These are phyloP conservation scores for Philaethria dido DNA, from an alignment of 2,888 invertebrate genomes.

Conservation along the genomic window DNA sequence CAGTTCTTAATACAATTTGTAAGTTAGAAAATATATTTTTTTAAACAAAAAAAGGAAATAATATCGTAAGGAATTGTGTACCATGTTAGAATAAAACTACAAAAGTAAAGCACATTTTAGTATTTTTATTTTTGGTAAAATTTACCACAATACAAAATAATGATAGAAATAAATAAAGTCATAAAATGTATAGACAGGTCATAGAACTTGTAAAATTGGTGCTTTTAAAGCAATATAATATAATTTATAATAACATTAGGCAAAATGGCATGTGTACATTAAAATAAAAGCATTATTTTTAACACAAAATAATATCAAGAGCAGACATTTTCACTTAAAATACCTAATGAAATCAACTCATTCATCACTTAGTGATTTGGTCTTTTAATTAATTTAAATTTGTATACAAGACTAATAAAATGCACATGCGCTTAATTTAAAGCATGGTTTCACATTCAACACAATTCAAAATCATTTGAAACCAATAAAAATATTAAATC, in stretches of 20 bases:
- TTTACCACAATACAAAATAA: slow-evolving; percentile 84
- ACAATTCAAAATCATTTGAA: slow-evolving; percentile 54
- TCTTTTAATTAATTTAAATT: slow-evolving; percentile 57
- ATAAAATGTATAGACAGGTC: slow-evolving; percentile 83
- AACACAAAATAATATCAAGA: slow-evolving; percentile 82
- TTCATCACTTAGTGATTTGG: slow-evolving; percentile 82
- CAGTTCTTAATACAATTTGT: not conserved
- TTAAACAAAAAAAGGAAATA: not conserved
- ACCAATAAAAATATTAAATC: slow-evolving; percentile 39
- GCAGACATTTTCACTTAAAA: slow-evolving; percentile 62
- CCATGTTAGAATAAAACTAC: slow-evolving; percentile 57
- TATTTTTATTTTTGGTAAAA: slow-evolving; percentile 84
- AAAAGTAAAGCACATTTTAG: slow-evolving; percentile 81
- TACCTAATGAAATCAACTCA: slow-evolving; percentile 66
- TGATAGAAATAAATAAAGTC: slow-evolving; percentile 83
- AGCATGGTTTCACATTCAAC: slow-evolving; percentile 50
- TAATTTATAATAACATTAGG: slow-evolving; percentile 84
- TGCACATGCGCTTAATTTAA: slow-evolving; percentile 68
- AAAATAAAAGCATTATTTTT: slow-evolving; percentile 81
- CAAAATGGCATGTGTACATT: slow-evolving; percentile 84
- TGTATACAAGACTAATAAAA: slow-evolving; percentile 66
- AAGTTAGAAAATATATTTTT: too few species aligned
- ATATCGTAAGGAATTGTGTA: not conserved
- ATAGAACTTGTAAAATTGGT: slow-evolving; percentile 83
- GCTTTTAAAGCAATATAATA: slow-evolving; percentile 83